Conservation (phyloP, 2,888 invertebrate species). For the Mythimna ferrago region DNA sequence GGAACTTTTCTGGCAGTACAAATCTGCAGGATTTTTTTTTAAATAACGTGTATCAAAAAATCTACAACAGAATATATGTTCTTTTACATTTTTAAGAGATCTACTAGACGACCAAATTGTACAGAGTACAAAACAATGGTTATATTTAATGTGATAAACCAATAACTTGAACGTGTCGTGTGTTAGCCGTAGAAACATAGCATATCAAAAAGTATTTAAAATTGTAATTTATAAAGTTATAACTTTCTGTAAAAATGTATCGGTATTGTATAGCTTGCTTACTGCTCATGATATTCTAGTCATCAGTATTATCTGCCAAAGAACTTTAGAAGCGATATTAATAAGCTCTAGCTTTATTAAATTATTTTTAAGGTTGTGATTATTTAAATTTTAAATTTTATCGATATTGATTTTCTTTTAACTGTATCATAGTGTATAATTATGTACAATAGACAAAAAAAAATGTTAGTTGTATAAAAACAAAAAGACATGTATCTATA, state of each 20-base stretch:
- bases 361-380: conserved; percentile 81
- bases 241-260: conserved; percentile 59
- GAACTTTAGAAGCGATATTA: conserved; percentile 64
- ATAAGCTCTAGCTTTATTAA: conserved; percentile 63
- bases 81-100: conserved; percentile 63
- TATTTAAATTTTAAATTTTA: conserved; percentile 68
- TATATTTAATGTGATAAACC: conserved; percentile 73
- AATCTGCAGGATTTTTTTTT: neutral
- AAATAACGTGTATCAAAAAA: conserved; percentile 49
- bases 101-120: conserved; percentile 80
- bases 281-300: conserved; percentile 61
- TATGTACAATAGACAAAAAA: conserved; percentile 40
- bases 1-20: neutral
- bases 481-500: conserved; percentile 48
- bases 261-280: conserved; percentile 62
- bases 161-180: conserved; percentile 64
- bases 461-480: conserved; percentile 33
- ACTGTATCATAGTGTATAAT: conserved; percentile 43
- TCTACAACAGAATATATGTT: conserved; percentile 63
- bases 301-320: conserved; percentile 70
- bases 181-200: conserved; percentile 74
- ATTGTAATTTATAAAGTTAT: conserved; percentile 60
- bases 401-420: conserved; percentile 44
- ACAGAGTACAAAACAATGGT: conserved; percentile 60
- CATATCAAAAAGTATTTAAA: conserved; percentile 76